These are phyloP conservation scores for Drosophila varians DNA, from an alignment of 1,140 invertebrate genomes.

Conservation along the genomic window DNA sequence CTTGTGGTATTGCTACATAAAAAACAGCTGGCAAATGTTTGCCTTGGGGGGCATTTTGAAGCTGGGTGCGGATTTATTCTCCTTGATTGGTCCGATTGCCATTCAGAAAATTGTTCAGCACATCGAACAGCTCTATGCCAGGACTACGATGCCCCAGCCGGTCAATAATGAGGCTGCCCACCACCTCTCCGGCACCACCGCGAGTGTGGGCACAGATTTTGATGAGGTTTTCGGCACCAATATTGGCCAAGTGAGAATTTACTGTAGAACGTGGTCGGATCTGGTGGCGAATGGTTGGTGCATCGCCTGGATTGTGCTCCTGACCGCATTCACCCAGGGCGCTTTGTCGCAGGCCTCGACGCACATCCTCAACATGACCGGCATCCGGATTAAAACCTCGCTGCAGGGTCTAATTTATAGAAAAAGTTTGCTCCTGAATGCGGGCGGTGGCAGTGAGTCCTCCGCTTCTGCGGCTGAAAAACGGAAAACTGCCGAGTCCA, in stretches of 20 bases:
- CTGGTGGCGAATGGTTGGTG: conserved; percentile 91
- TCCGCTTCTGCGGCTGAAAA: conserved; percentile 37
- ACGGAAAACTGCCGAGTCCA: conserved; percentile 9
- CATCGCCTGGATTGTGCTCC: conserved; percentile 88
- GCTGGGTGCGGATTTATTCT: conserved; percentile 90
- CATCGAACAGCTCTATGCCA: conserved; percentile 83
- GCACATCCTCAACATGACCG: conserved; percentile 91
- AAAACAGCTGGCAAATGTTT: conserved; percentile 89
- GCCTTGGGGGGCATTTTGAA: conserved; percentile 89
- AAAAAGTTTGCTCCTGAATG: conserved; percentile 82
- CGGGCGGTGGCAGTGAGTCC: conserved; percentile 48
- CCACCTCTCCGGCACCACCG: conserved; percentile 19
- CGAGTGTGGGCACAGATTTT: conserved; percentile 44
- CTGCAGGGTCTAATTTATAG: conserved; percentile 87
- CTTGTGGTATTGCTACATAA: conserved; percentile 89
- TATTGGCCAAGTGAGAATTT: conserved; percentile 70
- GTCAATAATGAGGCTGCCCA: not conserved
- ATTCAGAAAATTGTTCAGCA: conserved; percentile 90
- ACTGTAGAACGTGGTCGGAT: conserved; percentile 85
- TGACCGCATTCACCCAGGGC: conserved; percentile 90
- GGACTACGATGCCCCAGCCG: conserved; percentile 8
- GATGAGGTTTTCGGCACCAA: conserved; percentile 39
- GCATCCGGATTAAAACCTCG: conserved; percentile 90
- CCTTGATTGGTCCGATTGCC: conserved; percentile 90
- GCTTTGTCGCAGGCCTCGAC: conserved; percentile 93